Conservation (phyloP, 1,140 invertebrate genomes). For the Drosophila ironensis region DNA sequence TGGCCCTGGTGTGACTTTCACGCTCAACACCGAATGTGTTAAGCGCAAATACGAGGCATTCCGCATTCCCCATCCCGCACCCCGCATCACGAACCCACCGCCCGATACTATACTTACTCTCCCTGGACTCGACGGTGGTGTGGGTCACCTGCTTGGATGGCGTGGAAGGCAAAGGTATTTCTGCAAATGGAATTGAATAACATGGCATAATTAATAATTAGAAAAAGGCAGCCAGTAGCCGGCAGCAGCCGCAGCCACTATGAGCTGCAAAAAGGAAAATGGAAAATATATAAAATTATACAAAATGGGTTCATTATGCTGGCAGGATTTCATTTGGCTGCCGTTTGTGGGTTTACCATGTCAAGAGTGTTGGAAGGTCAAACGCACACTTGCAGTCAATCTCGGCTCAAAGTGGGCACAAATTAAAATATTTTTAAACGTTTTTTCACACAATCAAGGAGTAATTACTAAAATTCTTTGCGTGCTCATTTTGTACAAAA, state of each 20-base stretch:
- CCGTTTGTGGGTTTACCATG: slow-evolving; percentile 49
- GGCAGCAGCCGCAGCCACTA: neutral
- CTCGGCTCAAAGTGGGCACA: slow-evolving; percentile 9
- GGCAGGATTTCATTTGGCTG: slow-evolving; percentile 10
- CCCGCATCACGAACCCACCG: neutral
- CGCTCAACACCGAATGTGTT: slow-evolving; percentile 60
- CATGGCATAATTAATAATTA: slow-evolving; percentile 69
- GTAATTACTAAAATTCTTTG: neutral
- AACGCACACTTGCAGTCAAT: neutral
- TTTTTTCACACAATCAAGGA: no score
- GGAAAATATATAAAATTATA: slow-evolving; percentile 30
- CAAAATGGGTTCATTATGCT: slow-evolving; percentile 52
- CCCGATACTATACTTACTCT: slow-evolving; percentile 81
- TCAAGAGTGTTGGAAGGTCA: slow-evolving; percentile 61
- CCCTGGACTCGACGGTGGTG: slow-evolving; percentile 80
- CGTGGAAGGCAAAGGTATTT: slow-evolving; percentile 82
- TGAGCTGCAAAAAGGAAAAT: neutral
- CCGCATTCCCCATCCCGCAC: neutral
- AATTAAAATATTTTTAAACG: slow-evolving; percentile 6
- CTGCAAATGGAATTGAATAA: slow-evolving; percentile 76
- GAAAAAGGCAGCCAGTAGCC: slow-evolving; percentile 20
- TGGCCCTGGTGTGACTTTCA: slow-evolving; percentile 79
- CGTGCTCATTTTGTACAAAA: neutral
- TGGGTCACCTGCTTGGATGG: slow-evolving; percentile 82
- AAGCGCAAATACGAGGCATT: slow-evolving; percentile 60